Evolutionary conservation across 1,140 invertebrate species (phyloP), one percentile per base, ranked within the genome.

Genomic region (Cydia amplana): DNA sequence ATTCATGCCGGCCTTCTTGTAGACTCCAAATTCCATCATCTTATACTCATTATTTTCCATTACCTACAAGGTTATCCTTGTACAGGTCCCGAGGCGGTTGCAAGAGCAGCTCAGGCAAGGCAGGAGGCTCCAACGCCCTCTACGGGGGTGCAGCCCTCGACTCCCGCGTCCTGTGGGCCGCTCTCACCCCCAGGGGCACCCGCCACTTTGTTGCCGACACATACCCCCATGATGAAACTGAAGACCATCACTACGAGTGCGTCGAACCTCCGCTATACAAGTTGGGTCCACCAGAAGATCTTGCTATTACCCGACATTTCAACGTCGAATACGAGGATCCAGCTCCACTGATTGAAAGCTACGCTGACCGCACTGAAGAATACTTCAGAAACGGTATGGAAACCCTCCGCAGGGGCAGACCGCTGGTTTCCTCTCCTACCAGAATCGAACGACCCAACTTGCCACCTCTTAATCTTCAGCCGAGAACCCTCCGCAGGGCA

Each of bases 361-460:
- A 96, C 84, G 95, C 83, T 1, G 90, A 91, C 25, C 82, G 90
- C 49, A 87, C 89, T 2, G 91, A 93, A 18, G 91, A 93, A 25
- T 93, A 93, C 74, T 91, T 91, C 75, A 75, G 87, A 14, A 87
- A 86, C 75, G 88, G 86, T 1, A 90, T 94, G 32, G 93, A 94
- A 0, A 94, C 94, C 0, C 64, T 95, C 7, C 93, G 93, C 4
- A 85, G 93, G 16, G 90, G 92, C 23, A 88, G 93, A 20, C 93
- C 91, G 1, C 89, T 95, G 16, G 96, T 97, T 0, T 96, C 96
- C 12, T 96, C 96, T 1, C 96, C 96, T 0, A 97, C 96, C 1
- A 94, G 96, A 78, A 96, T 97, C 79, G 96, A 97, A 83, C 94
- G 96, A 82, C 96, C 96, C 0, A 97, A 97, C 88, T 90, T 97